A percentile compares a stretch with the other conserved stretches of the same genome.
Conservation (phyloP, 1,140 invertebrate genomes). For the Pogonomyrmex californicus region DNA sequence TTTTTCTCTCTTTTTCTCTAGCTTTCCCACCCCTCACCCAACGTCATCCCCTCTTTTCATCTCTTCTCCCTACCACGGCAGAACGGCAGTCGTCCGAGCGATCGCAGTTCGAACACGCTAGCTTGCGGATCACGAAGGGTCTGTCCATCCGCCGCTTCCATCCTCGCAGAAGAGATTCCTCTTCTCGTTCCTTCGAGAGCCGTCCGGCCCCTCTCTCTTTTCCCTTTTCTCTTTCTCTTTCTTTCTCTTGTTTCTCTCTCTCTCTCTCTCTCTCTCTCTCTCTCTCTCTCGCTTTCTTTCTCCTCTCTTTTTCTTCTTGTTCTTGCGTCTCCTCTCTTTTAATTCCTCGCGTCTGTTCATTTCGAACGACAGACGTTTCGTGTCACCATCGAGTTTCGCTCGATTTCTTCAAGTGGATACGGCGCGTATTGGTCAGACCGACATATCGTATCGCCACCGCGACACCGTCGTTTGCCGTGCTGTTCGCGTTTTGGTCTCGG, state of each 20-base stretch:
- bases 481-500: background rate
- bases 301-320: conserved; percentile 12
- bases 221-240: background rate
- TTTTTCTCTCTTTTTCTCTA: conserved; percentile 13
- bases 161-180: conserved; percentile 57
- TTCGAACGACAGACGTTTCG: conserved; percentile 9
- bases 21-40: conserved; percentile 6
- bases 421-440: conserved; percentile 32
- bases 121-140: conserved; percentile 58
- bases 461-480: conserved; percentile 11
- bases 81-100: conserved; percentile 46
- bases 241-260: background rate
- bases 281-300: background rate
- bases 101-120: conserved; percentile 56
- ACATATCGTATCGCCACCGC: conserved; percentile 1
- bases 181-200: conserved; percentile 54
- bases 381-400: conserved; percentile 8
- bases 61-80: conserved; percentile 31
- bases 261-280: conserved; percentile 4
- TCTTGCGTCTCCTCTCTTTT: background rate
- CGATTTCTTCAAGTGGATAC: conserved; percentile 41
- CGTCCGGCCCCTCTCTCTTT: background rate
- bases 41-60: conserved; percentile 29
- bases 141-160: conserved; percentile 51
- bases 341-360: conserved; percentile 13